phyloP scores from a whole-genome alignment of 2,888 invertebrate genomes.

The Lordiphosa andalusiaca region DNA sequence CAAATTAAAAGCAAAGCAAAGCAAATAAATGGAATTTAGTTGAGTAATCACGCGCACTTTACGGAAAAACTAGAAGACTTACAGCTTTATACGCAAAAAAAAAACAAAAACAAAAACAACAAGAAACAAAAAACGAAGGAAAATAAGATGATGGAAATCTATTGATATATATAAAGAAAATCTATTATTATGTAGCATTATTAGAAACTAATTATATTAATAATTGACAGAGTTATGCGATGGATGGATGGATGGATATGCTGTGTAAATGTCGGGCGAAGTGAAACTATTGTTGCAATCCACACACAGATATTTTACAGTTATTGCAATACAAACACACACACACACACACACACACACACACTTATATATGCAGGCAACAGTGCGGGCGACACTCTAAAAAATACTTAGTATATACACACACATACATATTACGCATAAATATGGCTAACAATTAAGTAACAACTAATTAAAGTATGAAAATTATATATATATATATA shows the following conservation, averaged over 20 bases:
- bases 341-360: conserved; percentile 11
- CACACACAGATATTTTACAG: conserved; percentile 43
- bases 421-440: conserved; percentile 32
- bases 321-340: conserved; percentile 33
- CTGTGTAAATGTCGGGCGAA: conserved; percentile 19
- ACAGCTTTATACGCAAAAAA: conserved; percentile 72
- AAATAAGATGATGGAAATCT: conserved; percentile 52
- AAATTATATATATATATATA: conserved; percentile 19
- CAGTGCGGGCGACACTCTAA: conserved; percentile 51
- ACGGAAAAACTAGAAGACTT: conserved; percentile 72
- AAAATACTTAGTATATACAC: conserved; percentile 20
- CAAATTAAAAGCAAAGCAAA: conserved; percentile 19
- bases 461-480: conserved; percentile 38
- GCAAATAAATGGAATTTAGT: conserved; percentile 60
- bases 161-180: conserved; percentile 34
- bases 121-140: too few relatives aligned
- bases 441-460: conserved; percentile 20
- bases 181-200: conserved; percentile 56
- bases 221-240: conserved; percentile 31
- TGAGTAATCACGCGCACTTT: conserved; percentile 60
- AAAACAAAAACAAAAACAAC: conserved; percentile 28
- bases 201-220: conserved; percentile 45
- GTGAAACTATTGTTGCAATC: conserved; percentile 47
- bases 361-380: conserved; percentile 14
- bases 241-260: too few relatives aligned